phyloP scores from a whole-genome alignment of 2,113 vertebrate genomes.

The Lontra canadensis region DNA sequence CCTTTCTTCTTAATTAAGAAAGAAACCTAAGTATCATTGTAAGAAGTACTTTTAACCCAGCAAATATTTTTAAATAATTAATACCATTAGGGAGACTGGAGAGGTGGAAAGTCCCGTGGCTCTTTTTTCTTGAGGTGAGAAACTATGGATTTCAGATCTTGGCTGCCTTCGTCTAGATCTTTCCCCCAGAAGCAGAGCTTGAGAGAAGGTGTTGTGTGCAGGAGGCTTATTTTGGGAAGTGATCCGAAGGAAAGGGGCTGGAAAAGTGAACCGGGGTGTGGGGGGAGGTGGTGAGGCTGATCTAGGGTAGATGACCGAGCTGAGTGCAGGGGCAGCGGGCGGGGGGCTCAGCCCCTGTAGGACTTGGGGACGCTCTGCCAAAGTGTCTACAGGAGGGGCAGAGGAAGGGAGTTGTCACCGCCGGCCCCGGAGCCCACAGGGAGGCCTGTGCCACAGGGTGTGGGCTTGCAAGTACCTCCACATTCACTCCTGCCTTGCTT shows the following conservation, averaged over 20 bases:
- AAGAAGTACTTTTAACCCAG: neutral
- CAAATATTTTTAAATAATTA: neutral
- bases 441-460: rapidly evolving
- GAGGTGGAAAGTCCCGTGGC: rapidly evolving
- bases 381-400: rapidly evolving
- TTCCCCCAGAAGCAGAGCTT: neutral
- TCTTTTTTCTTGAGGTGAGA: neutral
- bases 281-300: rapidly evolving
- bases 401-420: too few species aligned
- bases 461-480: rapidly evolving
- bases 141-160: neutral
- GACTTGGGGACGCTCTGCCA: rapidly evolving
- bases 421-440: rapidly evolving
- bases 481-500: rapidly evolving
- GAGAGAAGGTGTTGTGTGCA: neutral
- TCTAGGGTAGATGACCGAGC: rapidly evolving
- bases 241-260: neutral
- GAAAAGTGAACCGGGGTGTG: neutral
- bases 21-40: neutral
- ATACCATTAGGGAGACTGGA: neutral
- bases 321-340: rapidly evolving
- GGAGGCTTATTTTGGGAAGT: neutral
- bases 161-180: neutral
- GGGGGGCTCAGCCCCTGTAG: rapidly evolving
- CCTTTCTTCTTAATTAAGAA: neutral